Conservation (phyloP, 2,888 invertebrate genomes). For the Nymphalis c-album region DNA sequence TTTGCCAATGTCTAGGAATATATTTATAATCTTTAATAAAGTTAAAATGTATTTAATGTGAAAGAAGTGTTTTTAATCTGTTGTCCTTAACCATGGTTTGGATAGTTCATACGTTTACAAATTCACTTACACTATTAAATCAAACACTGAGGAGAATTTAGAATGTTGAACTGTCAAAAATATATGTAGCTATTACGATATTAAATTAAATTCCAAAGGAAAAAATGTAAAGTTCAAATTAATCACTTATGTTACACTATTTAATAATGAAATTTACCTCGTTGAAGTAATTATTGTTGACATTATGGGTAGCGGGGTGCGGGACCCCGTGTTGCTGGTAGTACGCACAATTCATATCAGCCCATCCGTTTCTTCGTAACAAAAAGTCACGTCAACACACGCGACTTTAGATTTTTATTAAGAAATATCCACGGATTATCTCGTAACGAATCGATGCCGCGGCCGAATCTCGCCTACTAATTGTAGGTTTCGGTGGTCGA, state of each 20-base stretch:
- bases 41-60: too few species aligned
- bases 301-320: slow-evolving; percentile 71
- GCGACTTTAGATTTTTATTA: slow-evolving; percentile 53
- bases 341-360: slow-evolving; percentile 77
- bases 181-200: not conserved
- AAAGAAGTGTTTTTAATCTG: too few species aligned
- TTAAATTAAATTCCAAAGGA: not conserved
- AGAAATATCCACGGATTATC: slow-evolving; percentile 73
- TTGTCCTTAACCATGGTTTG: too few species aligned
- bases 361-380: slow-evolving; percentile 59
- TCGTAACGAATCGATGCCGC: slow-evolving; percentile 80
- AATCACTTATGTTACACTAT: not conserved
- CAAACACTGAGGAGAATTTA: not conserved
- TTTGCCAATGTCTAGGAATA: too few species aligned
- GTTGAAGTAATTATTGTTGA: slow-evolving; percentile 72
- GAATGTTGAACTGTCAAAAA: not conserved
- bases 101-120: too few species aligned
- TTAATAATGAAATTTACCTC: slow-evolving; percentile 60
- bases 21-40: too few species aligned
- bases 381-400: slow-evolving; percentile 58
- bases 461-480: slow-evolving; percentile 80
- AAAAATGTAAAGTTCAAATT: not conserved
- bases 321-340: slow-evolving; percentile 74
- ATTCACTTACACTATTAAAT: too few species aligned
- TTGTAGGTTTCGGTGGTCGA: slow-evolving; percentile 73